These are phyloP conservation scores for Parasteatoda lunata DNA, from an alignment of 2,888 invertebrate species.

Conservation along the genomic window DNA sequence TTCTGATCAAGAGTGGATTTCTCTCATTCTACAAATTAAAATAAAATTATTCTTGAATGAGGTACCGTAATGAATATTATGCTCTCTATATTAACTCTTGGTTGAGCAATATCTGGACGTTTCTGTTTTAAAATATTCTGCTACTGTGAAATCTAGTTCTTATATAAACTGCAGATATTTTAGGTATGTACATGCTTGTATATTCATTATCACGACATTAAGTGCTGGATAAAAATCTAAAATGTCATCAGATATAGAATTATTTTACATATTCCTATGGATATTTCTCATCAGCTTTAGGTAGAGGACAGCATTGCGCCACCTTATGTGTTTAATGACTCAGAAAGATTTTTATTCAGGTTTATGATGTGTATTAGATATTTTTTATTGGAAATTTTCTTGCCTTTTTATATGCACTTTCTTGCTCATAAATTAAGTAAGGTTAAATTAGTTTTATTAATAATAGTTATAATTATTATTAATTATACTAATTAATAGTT, in stretches of 20 bases:
- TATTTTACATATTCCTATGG: slow-evolving; percentile 14
- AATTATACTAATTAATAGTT: too few relatives aligned
- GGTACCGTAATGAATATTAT: background rate
- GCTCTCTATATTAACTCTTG: slow-evolving; percentile 41
- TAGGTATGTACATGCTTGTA: slow-evolving; percentile 44
- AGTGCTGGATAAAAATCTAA: slow-evolving; percentile 31
- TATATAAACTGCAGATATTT: slow-evolving; percentile 35
- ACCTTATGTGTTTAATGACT: slow-evolving; percentile 2
- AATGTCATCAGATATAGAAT: slow-evolving; percentile 1
- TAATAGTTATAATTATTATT: too few relatives aligned
- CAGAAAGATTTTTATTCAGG: background rate
- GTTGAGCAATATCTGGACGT: slow-evolving; percentile 65
- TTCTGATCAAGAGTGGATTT: background rate
- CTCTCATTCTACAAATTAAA: background rate
- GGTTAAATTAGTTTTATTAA: too few relatives aligned
- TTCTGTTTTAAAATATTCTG: slow-evolving; percentile 42
- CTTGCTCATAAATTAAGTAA: too few relatives aligned
- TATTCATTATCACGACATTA: slow-evolving; percentile 24
- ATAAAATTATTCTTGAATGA: background rate
- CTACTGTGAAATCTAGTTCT: slow-evolving; percentile 42
- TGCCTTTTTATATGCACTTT: too few relatives aligned
- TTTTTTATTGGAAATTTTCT: slow-evolving; percentile 4
- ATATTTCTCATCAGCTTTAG: slow-evolving; percentile 3
- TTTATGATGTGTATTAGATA: background rate
- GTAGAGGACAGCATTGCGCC: slow-evolving; percentile 33